phyloP scores from a whole-genome alignment of 1,140 invertebrate species.

The Tribolium madens region DNA sequence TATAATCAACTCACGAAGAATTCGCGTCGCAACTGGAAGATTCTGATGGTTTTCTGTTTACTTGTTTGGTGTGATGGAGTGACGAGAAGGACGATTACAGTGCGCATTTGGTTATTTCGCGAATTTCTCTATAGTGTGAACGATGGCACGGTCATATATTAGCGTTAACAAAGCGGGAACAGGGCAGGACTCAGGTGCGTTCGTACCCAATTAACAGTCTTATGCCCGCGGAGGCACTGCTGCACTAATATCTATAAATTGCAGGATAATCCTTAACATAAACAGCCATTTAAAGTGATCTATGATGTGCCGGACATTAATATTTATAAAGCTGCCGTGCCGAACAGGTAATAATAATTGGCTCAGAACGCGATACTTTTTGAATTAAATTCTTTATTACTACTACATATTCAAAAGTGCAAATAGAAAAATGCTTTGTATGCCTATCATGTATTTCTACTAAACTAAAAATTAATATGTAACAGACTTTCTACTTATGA shows the following conservation, averaged over 20 bases:
- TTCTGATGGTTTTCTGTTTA: no score
- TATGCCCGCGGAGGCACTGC: constrained; percentile 49
- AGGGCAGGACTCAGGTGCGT: constrained; percentile 59
- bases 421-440: not conserved
- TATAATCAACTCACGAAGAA: not conserved
- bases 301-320: constrained; percentile 59
- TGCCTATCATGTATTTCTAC: no score
- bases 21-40: not conserved
- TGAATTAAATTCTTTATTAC: not conserved
- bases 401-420: not conserved
- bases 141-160: constrained; percentile 38
- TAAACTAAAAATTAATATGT: no score
- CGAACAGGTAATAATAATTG: constrained; percentile 31
- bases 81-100: not conserved
- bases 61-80: not conserved
- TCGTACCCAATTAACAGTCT: constrained; percentile 61
- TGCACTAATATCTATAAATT: constrained; percentile 64
- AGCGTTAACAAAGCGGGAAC: constrained; percentile 39
- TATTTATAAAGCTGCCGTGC: constrained; percentile 56
- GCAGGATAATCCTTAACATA: constrained; percentile 64
- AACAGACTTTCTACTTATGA: no score
- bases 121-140: not conserved
- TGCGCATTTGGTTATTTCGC: not conserved
- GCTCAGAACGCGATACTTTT: not conserved
- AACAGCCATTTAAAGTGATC: constrained; percentile 63